These are phyloP conservation scores for Parnassius orleans DNA, from an alignment of 2,888 invertebrate species.

Conservation along the genomic window DNA sequence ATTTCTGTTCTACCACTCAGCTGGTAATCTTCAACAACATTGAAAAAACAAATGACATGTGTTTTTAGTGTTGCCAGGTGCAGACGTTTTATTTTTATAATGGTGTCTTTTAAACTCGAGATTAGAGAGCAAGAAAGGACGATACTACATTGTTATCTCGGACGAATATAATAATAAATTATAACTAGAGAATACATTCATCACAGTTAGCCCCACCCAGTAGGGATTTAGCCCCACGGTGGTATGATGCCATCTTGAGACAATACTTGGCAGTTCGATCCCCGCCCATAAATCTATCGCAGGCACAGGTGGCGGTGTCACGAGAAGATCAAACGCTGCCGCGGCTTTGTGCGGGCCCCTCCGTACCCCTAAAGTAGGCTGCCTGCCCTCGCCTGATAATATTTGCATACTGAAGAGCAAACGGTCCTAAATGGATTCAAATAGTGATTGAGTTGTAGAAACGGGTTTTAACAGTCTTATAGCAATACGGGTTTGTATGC, in stretches of 20 bases:
- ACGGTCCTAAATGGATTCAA: constrained; percentile 37
- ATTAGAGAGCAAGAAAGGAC: too few relatives aligned
- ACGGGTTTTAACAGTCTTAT: constrained; percentile 19
- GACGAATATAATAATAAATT: not conserved
- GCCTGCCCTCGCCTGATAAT: constrained; percentile 37
- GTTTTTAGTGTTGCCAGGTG: too few relatives aligned
- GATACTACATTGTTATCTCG: too few relatives aligned
- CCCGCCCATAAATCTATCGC: constrained; percentile 41
- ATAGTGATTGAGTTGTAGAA: constrained; percentile 41
- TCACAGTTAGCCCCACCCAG: not conserved
- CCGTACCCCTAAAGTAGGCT: constrained; percentile 25
- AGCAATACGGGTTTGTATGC: not conserved
- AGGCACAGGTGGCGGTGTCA: constrained; percentile 55
- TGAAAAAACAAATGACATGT: too few relatives aligned
- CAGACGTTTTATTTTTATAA: too few relatives aligned
- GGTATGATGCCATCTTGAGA: constrained; percentile 29
- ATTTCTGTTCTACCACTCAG: too few relatives aligned
- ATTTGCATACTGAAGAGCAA: constrained; percentile 58
- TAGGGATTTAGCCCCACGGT: constrained; percentile 2
- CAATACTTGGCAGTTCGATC: constrained; percentile 36
- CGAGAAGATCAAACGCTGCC: constrained; percentile 61
- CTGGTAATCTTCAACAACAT: too few relatives aligned
- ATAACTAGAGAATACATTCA: not conserved
- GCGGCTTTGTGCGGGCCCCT: constrained; percentile 47
- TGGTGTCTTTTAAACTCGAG: too few relatives aligned